Evolutionary conservation across 2,888 invertebrate genomes (phyloP), one percentile per base, ranked within the genome.

Genomic region (Scaptodrosophila latifasciaeformis): DNA sequence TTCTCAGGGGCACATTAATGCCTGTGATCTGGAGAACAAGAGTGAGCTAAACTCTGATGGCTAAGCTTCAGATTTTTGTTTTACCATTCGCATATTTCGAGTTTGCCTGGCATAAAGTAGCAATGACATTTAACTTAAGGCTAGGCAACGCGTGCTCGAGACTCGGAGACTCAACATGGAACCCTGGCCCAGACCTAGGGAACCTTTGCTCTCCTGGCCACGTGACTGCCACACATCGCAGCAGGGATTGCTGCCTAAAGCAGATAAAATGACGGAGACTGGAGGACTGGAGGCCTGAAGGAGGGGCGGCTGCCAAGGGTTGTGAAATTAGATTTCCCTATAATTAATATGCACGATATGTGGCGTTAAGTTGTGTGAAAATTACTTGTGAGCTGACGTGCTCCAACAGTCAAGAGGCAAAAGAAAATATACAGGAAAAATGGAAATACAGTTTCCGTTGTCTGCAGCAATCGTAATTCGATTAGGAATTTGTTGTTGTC

Each of bases 321-420:
- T 34, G 13, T 10, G 37, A 17, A 37, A 37, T 37, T 37, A 37
- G 37, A 37, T 37, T 37, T 37, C 9, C 37, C 40, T 19, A 80
- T 80, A 74, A 75, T 75, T 75, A 75, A 78, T 75, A 75, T 75
- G 76, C 75, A 78, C 72, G 75, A 76, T 75, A 72, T 75, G 75
- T 68, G 78, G 78, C 72, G 75, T 67, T 78, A 75, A 75, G 72
- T 75, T 75, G 76, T 75, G 77, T 74, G 72, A 74, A 74, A 74
- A 74, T 74, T 74, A 74, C 72, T 74, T 70, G 57, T 65, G 64
- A 46, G 60, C 54, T 49, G 42, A 37, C 37, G 37, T 37, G 37
- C 12, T 34, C 13, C 15, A 15, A n/a, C n/a, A 6, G 12, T 1
- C 2, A 13, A 13, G 5, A 12, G 12, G n/a, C 15, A n/a, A 13